Evolutionary conservation across 2,797 vertebrate species (phyloP).

Genomic region (Malacoctenus gilli): DNA sequence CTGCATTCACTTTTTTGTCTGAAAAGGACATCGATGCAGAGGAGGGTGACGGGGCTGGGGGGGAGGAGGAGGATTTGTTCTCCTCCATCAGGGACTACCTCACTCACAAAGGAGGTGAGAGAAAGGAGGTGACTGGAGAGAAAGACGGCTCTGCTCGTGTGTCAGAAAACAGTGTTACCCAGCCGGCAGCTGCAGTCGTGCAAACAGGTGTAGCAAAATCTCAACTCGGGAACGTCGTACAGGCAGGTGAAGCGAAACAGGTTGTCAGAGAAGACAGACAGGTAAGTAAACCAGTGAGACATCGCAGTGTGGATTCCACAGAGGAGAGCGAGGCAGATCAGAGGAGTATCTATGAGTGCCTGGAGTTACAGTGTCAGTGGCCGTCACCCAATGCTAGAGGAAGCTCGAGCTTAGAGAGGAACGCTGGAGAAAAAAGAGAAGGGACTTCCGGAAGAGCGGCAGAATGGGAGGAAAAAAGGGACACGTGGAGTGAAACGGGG

Average conservation of each 20-base stretch:
- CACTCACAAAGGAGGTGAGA: constrained; percentile 85
- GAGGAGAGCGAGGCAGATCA: constrained; percentile 83
- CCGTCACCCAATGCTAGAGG: constrained; percentile 54
- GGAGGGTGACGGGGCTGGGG: constrained; percentile 83
- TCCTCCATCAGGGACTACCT: constrained; percentile 93
- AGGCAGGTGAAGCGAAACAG: constrained; percentile 76
- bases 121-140: constrained; percentile 73
- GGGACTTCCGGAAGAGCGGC: constrained; percentile 14
- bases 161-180: constrained; percentile 36
- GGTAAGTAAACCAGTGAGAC: constrained; percentile 68
- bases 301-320: constrained; percentile 77
- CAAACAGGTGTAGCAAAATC: constrained; percentile 65
- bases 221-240: constrained; percentile 60
- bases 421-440: constrained; percentile 57
- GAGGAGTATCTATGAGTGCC: constrained; percentile 84
- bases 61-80: constrained; percentile 92
- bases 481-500: constrained; percentile 27
- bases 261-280: constrained; percentile 56
- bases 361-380: constrained; percentile 83
- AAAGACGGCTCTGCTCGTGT: constrained; percentile 50
- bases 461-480: constrained; percentile 44
- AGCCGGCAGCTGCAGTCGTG: constrained; percentile 16
- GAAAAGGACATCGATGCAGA: constrained; percentile 88
- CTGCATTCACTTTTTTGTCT: constrained; percentile 83
- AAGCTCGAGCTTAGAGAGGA: constrained; percentile 65